Percentiles rank a stretch among this genome's conserved stretches.
Evolutionary conservation across 92 coral and sea anemone species (phyloP).

Genomic region (Anthopleura xanthogrammica): DNA sequence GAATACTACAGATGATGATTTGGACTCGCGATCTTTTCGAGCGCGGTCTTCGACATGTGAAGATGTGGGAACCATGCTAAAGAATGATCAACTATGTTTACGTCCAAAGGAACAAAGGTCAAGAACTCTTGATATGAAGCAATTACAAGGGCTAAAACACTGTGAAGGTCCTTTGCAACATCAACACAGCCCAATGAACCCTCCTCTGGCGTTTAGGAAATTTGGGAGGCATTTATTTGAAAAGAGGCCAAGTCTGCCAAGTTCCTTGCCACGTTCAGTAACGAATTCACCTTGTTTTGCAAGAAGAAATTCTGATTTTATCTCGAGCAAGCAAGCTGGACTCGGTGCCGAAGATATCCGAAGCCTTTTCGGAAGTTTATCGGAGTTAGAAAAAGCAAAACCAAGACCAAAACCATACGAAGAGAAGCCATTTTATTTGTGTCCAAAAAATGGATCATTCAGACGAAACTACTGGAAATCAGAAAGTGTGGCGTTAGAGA

Average conservation of each 20-base stretch:
- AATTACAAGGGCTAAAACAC: neutral
- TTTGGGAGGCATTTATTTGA: neutral
- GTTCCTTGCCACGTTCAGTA: neutral
- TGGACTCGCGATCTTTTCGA: neutral
- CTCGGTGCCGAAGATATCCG: neutral
- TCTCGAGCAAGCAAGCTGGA: neutral
- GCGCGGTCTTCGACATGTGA: neutral
- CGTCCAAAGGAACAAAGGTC: neutral
- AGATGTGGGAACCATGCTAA: neutral
- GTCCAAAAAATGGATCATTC: conserved; percentile 26
- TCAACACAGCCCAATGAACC: neutral
- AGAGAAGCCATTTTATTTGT: conserved; percentile 34
- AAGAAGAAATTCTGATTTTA: neutral
- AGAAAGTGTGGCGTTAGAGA: conserved; percentile 1
- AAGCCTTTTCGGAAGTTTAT: neutral
- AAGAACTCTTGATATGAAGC: neutral
- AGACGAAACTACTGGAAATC: conserved; percentile 19
- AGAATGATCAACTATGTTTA: neutral
- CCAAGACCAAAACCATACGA: conserved; percentile 11
- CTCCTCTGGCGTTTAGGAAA: neutral
- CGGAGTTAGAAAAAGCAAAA: conserved; percentile 5
- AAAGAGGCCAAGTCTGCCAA: neutral
- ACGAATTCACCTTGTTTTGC: neutral
- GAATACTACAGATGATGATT: neutral
- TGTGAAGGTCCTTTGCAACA: neutral